Percentiles rank a stretch among this genome's conserved stretches.
These are phyloP conservation scores for Drosophila melanosoma DNA, from an alignment of 2,888 invertebrate genomes.

Conservation along the genomic window DNA sequence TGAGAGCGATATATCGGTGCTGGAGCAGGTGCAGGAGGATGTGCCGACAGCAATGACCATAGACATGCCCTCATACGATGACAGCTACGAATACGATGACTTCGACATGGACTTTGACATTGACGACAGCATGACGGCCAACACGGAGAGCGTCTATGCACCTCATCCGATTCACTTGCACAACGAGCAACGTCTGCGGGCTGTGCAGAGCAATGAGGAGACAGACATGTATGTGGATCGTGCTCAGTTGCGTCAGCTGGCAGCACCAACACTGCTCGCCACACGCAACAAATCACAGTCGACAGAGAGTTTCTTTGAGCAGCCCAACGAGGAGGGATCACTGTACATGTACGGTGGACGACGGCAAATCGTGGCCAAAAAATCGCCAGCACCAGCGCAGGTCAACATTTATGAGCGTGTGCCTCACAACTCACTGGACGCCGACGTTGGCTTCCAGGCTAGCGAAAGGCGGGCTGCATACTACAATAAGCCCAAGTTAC, in stretches of 20 bases:
- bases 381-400: slow-evolving; percentile 56
- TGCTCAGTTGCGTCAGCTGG: slow-evolving; percentile 63
- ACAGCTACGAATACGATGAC: slow-evolving; percentile 71
- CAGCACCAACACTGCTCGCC: slow-evolving; percentile 54
- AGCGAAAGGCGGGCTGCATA: slow-evolving; percentile 28
- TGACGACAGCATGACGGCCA: slow-evolving; percentile 43
- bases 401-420: slow-evolving; percentile 83
- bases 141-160: slow-evolving; percentile 22
- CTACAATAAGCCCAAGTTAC: slow-evolving; percentile 68
- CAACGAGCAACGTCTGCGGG: slow-evolving; percentile 30
- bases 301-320: slow-evolving; percentile 84
- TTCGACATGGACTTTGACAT: slow-evolving; percentile 79
- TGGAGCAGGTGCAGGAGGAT: slow-evolving; percentile 67
- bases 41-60: slow-evolving; percentile 35
- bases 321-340: slow-evolving; percentile 83
- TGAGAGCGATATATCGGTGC: slow-evolving; percentile 83
- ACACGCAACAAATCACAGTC: slow-evolving; percentile 83
- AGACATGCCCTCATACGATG: slow-evolving; percentile 53
- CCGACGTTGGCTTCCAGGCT: slow-evolving; percentile 45
- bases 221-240: slow-evolving; percentile 67
- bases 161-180: slow-evolving; percentile 37
- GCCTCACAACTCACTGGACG: slow-evolving; percentile 53
- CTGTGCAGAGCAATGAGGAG: slow-evolving; percentile 33
- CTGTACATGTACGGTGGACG: slow-evolving; percentile 83
- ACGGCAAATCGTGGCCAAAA: slow-evolving; percentile 70